phyloP scores from a whole-genome alignment of 2,113 vertebrate genomes.

The Rutilus rutilus region DNA sequence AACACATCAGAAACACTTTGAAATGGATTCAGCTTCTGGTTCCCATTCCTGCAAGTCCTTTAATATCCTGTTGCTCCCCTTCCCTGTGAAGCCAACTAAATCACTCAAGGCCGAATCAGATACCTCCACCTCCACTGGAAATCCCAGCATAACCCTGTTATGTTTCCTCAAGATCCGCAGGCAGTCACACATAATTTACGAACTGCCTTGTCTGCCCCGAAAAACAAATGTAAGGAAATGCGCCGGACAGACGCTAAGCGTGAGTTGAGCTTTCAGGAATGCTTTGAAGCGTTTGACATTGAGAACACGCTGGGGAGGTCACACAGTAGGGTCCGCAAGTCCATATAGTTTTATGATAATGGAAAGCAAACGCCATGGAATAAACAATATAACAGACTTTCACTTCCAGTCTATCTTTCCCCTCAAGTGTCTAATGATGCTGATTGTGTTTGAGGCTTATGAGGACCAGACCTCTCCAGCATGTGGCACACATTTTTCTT shows the following conservation, averaged over 20 bases:
- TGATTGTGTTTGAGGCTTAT: slow-evolving; percentile 61
- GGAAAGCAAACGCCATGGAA: slow-evolving; percentile 45
- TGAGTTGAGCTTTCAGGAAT: slow-evolving; percentile 58
- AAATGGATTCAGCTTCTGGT: slow-evolving; percentile 47
- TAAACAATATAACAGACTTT: slow-evolving; percentile 48
- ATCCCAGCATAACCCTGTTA: slow-evolving; percentile 39
- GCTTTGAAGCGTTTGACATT: slow-evolving; percentile 56
- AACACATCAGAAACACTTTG: slow-evolving; percentile 51
- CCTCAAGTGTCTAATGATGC: slow-evolving; percentile 61
- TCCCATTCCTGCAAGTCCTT: slow-evolving; percentile 55
- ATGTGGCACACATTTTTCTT: slow-evolving; percentile 70
- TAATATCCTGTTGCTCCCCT: slow-evolving; percentile 64
- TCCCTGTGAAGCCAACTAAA: slow-evolving; percentile 38
- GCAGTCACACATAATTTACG: slow-evolving; percentile 44
- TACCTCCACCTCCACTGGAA: slow-evolving; percentile 24
- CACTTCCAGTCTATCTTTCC: slow-evolving; percentile 11
- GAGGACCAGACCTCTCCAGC: slow-evolving; percentile 68
- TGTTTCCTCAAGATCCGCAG: slow-evolving; percentile 28
- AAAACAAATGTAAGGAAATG: slow-evolving; percentile 51
- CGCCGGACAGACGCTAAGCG: slow-evolving; percentile 52
- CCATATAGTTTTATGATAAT: slow-evolving; percentile 53
- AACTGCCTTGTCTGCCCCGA: slow-evolving; percentile 17
- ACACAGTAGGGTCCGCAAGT: slow-evolving; percentile 46
- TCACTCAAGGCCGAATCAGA: slow-evolving; percentile 38
- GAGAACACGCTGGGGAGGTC: slow-evolving; percentile 39